These are phyloP conservation scores for Tetragonula clypearis DNA, from an alignment of 1,140 invertebrate genomes.

Conservation along the genomic window DNA sequence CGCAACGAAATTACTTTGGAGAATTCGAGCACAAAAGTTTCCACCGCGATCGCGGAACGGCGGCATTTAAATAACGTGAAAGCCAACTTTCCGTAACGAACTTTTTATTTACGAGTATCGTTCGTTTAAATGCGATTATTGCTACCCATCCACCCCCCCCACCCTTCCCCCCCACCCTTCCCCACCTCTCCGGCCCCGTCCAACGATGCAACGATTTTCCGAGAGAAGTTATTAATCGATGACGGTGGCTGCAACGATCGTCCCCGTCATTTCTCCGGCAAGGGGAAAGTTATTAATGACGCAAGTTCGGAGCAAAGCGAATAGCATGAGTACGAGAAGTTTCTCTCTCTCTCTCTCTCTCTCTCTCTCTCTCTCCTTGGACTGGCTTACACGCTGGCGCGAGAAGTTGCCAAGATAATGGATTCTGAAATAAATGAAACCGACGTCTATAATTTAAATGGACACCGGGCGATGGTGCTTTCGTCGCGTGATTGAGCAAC, in stretches of 20 bases:
- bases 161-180: too few species aligned
- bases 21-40: slow-evolving; percentile 20
- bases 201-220: too few species aligned
- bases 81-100: background rate
- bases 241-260: background rate
- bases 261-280: background rate
- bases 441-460: slow-evolving; percentile 51
- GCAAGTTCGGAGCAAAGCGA: slow-evolving; percentile 40
- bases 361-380: background rate
- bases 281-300: slow-evolving; percentile 61
- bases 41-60: background rate
- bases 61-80: slow-evolving; percentile 21
- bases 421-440: slow-evolving; percentile 58
- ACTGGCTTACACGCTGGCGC: slow-evolving; percentile 56
- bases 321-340: background rate
- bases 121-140: background rate
- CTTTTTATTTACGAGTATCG: slow-evolving; percentile 4
- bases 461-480: slow-evolving; percentile 35
- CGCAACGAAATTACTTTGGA: slow-evolving; percentile 35
- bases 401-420: slow-evolving; percentile 50
- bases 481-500: slow-evolving; percentile 49
- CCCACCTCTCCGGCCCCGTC: too few species aligned
- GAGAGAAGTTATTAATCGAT: slow-evolving; percentile 12
- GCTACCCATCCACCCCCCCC: too few species aligned
- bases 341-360: too few species aligned